A percentile compares a stretch with the other conserved stretches of the same genome.
phyloP scores from a whole-genome alignment of 2,113 vertebrate genomes.

The Campylomormyrus numenius region DNA sequence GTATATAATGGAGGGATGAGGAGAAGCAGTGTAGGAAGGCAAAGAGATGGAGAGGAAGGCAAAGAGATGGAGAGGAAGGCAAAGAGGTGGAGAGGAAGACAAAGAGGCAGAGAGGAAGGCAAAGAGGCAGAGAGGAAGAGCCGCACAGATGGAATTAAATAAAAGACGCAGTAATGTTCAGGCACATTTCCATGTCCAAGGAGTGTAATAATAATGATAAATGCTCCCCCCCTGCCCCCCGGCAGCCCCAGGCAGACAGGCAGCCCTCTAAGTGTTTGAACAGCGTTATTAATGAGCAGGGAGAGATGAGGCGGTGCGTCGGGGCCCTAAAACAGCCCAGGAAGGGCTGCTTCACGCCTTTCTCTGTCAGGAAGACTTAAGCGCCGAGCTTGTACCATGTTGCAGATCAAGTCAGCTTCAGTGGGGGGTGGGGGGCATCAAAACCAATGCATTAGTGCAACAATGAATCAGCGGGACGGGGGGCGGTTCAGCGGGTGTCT shows the following conservation, averaged over 20 bases:
- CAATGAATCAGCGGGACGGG: neutral
- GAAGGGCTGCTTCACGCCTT: neutral
- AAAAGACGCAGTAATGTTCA: neutral
- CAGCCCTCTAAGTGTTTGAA: neutral
- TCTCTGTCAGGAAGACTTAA: neutral
- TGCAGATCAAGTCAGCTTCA: neutral
- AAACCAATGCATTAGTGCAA: neutral
- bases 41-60: constrained; percentile 5
- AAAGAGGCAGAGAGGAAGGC: constrained; percentile 8
- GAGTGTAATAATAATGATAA: constrained; percentile 5
- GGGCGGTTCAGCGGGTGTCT: neutral
- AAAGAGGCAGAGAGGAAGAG: constrained; percentile 11
- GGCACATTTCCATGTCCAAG: neutral
- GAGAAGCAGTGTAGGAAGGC: neutral
- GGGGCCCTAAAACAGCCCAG: neutral
- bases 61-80: neutral
- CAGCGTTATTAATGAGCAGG: neutral
- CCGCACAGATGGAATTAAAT: neutral
- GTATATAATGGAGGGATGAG: neutral
- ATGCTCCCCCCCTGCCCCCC: neutral
- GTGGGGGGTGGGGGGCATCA: neutral
- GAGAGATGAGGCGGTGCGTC: neutral
- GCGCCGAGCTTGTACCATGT: neutral
- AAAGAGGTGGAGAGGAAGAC: no score
- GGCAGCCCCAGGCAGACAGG: neutral